These are phyloP conservation scores for Orchesellides sinensis DNA, from an alignment of 2,888 invertebrate genomes.

Conservation along the genomic window DNA sequence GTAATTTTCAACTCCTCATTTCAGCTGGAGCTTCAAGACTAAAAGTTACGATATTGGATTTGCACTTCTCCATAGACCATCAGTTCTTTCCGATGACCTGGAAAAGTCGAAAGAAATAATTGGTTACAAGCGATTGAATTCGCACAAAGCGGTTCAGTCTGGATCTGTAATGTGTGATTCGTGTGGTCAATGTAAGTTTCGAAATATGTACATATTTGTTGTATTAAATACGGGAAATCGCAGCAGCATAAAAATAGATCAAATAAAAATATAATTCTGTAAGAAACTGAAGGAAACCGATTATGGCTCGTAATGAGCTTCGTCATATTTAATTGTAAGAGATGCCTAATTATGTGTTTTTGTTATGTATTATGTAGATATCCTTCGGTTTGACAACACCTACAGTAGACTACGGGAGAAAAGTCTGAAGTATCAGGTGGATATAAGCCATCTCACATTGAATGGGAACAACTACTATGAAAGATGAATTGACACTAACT, in stretches of 20 bases:
- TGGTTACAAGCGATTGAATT: conserved; percentile 28
- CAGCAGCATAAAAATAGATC: too few relatives aligned
- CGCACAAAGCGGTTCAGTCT: conserved; percentile 28
- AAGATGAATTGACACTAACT: background rate
- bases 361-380: conserved; percentile 7
- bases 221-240: too few relatives aligned
- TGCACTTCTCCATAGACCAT: background rate
- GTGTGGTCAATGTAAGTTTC: conserved; percentile 42
- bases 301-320: too few relatives aligned
- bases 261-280: too few relatives aligned
- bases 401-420: conserved; percentile 62
- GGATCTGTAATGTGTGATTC: conserved; percentile 39
- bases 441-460: background rate
- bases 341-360: background rate
- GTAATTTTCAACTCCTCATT: background rate
- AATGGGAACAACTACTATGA: background rate
- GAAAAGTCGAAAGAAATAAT: conserved; percentile 33
- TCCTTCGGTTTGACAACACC: conserved; percentile 45
- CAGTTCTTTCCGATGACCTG: background rate
- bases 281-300: too few relatives aligned
- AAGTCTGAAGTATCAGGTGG: conserved; percentile 30
- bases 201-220: too few relatives aligned
- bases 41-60: conserved; percentile 41
- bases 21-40: conserved; percentile 38
- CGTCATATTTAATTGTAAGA: too few relatives aligned